Conservation (phyloP, 2,797 vertebrate species). For the Myotis planiceps region DNA sequence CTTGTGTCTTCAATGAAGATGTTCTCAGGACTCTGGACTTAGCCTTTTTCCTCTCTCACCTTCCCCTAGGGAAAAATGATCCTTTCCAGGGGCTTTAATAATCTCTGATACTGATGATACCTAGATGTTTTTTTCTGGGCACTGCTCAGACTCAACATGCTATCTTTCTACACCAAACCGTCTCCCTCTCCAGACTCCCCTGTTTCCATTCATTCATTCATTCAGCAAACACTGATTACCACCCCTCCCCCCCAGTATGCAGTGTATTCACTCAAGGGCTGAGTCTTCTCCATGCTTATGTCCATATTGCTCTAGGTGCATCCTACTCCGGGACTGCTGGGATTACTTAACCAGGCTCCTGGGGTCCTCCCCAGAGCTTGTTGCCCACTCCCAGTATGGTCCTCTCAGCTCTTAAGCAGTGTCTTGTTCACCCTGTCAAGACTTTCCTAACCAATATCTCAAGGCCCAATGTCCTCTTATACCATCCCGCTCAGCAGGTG, state of each 20-base stretch:
- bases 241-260: background rate
- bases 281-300: background rate
- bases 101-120: background rate
- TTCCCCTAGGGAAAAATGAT: background rate
- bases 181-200: background rate
- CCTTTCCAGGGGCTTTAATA: background rate
- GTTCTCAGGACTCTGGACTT: background rate
- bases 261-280: background rate
- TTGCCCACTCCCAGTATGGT: background rate
- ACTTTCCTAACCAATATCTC: background rate
- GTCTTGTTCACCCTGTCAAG: background rate
- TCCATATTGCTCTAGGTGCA: background rate
- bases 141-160: background rate
- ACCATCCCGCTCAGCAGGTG: background rate
- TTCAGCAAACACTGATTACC: background rate
- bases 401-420: background rate
- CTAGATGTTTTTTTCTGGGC: background rate
- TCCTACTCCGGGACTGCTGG: background rate
- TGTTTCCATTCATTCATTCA: background rate
- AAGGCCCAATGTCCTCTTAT: background rate
- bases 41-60: background rate
- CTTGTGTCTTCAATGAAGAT: background rate
- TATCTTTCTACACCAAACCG: background rate
- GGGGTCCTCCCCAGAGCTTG: background rate
- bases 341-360: background rate